phyloP scores from a whole-genome alignment of 1,140 invertebrate genomes.

The Listronotus oregonensis region DNA sequence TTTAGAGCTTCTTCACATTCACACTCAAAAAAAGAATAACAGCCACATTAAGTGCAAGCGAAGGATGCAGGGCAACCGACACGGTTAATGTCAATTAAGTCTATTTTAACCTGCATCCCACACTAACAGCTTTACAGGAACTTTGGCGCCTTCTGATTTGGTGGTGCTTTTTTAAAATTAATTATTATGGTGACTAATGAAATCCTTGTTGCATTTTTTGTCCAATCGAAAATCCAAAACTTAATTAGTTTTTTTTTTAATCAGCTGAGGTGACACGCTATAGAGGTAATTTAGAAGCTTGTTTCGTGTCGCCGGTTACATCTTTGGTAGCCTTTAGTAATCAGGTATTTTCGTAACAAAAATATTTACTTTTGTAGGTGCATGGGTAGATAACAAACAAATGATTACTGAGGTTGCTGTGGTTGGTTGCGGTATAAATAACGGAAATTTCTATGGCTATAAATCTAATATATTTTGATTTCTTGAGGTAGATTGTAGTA shows the following conservation, averaged over 20 bases:
- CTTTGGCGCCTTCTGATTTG: conserved; percentile 26
- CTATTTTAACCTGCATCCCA: conserved; percentile 11
- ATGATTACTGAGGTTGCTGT: conserved; percentile 44
- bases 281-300: background rate
- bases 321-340: conserved; percentile 47
- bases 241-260: background rate
- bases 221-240: conserved; percentile 8
- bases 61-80: conserved; percentile 29
- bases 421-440: conserved; percentile 50
- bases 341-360: conserved; percentile 37
- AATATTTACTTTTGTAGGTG: conserved; percentile 3
- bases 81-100: background rate
- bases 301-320: conserved; percentile 28
- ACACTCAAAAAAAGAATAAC: conserved; percentile 47
- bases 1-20: conserved; percentile 45
- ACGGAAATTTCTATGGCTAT: conserved; percentile 53
- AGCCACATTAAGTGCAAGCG: conserved; percentile 45
- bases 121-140: conserved; percentile 22
- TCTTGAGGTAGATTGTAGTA: conserved; percentile 54
- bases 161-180: conserved; percentile 16
- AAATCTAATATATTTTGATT: conserved; percentile 55
- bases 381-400: conserved; percentile 29
- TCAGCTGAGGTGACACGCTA: background rate
- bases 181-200: conserved; percentile 7
- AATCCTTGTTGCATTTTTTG: conserved; percentile 12